phyloP scores from a whole-genome alignment of 23 tunicate genomes.

The Ascidia mentula region DNA sequence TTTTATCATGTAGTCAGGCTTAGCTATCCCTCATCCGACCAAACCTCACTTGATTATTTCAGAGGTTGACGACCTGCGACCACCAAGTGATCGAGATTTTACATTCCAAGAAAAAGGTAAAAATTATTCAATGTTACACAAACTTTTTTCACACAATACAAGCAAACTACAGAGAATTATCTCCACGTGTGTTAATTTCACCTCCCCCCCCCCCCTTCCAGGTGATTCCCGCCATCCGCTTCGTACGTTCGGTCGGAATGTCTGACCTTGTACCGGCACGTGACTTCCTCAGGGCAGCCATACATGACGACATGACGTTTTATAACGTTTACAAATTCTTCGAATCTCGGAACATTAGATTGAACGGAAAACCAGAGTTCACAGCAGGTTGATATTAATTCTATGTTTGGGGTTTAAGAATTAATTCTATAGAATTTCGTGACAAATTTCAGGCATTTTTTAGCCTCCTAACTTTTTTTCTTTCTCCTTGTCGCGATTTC shows the following conservation, averaged over 20 bases:
- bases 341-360: constrained; percentile 60
- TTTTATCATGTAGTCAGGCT: too few species aligned
- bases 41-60: background rate
- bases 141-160: too few species aligned
- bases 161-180: too few species aligned
- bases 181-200: too few species aligned
- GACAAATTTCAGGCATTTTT: too few species aligned
- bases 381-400: constrained; percentile 56
- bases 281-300: constrained; percentile 62
- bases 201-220: constrained; percentile 3
- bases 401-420: too few species aligned
- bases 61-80: constrained; percentile 61
- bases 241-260: constrained; percentile 75
- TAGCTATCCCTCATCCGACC: background rate
- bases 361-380: constrained; percentile 72
- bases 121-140: too few species aligned
- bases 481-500: too few species aligned
- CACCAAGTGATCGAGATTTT: constrained; percentile 64
- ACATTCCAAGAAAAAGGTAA: constrained; percentile 60
- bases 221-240: constrained; percentile 74
- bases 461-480: too few species aligned
- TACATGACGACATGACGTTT: constrained; percentile 68
- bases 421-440: too few species aligned
- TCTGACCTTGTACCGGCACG: constrained; percentile 76
- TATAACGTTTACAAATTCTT: constrained; percentile 83